Evolutionary conservation across 2,113 vertebrate genomes (phyloP), one percentile per base, ranked within the genome.

Genomic region (Podilymbus podiceps): DNA sequence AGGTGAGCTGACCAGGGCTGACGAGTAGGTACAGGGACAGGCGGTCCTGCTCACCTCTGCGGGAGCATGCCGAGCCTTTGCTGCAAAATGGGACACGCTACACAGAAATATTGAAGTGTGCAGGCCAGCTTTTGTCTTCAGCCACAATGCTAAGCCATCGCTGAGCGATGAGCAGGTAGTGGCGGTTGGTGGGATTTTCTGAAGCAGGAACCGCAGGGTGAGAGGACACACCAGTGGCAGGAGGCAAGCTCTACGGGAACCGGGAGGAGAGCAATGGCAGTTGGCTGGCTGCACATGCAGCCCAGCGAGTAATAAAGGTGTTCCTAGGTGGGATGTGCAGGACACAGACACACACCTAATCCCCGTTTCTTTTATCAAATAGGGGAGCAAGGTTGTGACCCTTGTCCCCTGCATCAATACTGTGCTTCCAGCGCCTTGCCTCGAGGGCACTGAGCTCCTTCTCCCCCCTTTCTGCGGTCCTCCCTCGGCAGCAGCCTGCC

Each of bases 231-330:
- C 38, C 5, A 2, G 12, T 10, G 58, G 24, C 73, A 73, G 31
- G 40, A 73, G 31, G 25, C 21, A 52, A 76, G 44, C 33, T 63
- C 53, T 67, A 33, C 0, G 0, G 60, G 55, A 38, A 6, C 12
- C 13, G 33, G 35, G 35, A 72, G 25, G 0, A 0, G 14, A 15
- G 12, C 0, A 0, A 30, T 42, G 16, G 42, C 47, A 56, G 42
- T 11, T 4, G 5, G 23, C 38, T 67, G 62, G 69, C 79, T 62
- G 49, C 42, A 63, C n/a, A 19, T 4, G n/a, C 63, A 47, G 68
- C 58, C 55, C 28, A 25, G 64, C 4, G 38, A 59, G 59, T 69
- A 52, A 76, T 46, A 35, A 68, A 25, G 55, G 5, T 1, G 7
- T 88, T 85, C 66, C 33, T 35, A 58, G 50, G 27, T 25, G 74